A percentile compares a stretch with the other conserved stretches of the same genome.
Conservation (phyloP, 2,888 invertebrate species). For the Actias luna region DNA sequence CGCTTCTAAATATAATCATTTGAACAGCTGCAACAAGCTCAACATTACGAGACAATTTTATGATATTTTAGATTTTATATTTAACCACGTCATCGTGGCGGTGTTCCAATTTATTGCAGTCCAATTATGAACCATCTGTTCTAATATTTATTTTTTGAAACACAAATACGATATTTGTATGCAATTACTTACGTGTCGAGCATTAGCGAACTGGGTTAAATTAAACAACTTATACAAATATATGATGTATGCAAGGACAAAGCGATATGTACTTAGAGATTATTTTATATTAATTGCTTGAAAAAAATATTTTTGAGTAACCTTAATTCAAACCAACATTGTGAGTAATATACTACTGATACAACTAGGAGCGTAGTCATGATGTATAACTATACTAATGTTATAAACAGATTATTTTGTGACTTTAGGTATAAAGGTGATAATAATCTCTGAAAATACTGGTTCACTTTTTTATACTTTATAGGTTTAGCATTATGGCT, state of each 20-base stretch:
- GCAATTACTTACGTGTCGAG: neutral
- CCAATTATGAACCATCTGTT: slow-evolving; percentile 3
- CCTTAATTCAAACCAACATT: neutral
- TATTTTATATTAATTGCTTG: neutral
- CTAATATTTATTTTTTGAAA: neutral
- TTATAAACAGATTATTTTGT: too few relatives aligned
- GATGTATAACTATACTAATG: too few relatives aligned
- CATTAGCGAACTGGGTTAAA: neutral
- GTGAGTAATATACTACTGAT: neutral
- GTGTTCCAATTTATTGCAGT: neutral
- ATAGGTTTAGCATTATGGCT: too few relatives aligned
- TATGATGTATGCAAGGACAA: neutral
- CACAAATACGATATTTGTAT: neutral
- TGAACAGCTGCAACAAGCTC: slow-evolving; percentile 39
- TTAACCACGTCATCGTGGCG: slow-evolving; percentile 7
- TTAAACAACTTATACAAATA: neutral
- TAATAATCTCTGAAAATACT: too few relatives aligned
- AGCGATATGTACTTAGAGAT: neutral
- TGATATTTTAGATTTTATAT: slow-evolving; percentile 11
- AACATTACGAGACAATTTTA: slow-evolving; percentile 10
- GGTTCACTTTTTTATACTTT: too few relatives aligned
- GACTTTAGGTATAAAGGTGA: too few relatives aligned
- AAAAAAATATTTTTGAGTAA: neutral
- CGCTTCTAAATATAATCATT: slow-evolving; percentile 47
- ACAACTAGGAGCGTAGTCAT: neutral